phyloP scores from a whole-genome alignment of 1,140 invertebrate genomes.

The Nymphalis io region DNA sequence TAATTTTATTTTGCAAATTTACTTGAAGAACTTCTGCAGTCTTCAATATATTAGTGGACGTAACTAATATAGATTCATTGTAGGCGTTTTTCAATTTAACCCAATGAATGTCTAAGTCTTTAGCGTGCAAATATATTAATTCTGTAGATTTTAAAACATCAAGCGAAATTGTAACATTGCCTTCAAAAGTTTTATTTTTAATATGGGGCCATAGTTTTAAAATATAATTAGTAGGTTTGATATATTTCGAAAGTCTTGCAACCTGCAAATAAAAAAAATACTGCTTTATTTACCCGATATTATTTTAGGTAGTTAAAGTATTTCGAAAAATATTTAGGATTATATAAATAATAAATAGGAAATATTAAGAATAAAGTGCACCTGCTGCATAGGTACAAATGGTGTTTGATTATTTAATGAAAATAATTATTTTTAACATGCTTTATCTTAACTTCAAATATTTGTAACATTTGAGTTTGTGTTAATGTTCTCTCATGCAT shows the following conservation, averaged over 20 bases:
- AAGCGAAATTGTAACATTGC: constrained; percentile 54
- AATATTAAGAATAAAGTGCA: no score
- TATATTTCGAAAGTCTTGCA: constrained; percentile 54
- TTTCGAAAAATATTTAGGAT: no score
- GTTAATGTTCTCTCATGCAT: no score
- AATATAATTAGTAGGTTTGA: constrained; percentile 63
- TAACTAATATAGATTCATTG: constrained; percentile 40
- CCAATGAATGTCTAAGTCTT: constrained; percentile 52
- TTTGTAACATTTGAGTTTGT: no score
- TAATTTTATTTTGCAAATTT: constrained; percentile 42
- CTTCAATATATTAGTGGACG: constrained; percentile 26
- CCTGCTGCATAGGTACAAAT: background rate
- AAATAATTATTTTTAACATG: no score
- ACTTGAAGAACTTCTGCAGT: constrained; percentile 56
- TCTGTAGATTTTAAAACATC: constrained; percentile 48
- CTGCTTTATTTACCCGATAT: background rate
- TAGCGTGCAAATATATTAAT: constrained; percentile 57
- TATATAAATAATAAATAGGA: no score
- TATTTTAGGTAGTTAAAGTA: background rate
- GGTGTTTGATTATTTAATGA: no score
- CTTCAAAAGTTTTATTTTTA: constrained; percentile 57
- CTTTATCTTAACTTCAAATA: no score
- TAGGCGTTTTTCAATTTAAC: constrained; percentile 39
- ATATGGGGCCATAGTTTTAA: constrained; percentile 58
- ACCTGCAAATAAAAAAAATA: constrained; percentile 45